A percentile compares a stretch with the other conserved stretches of the same genome.
These are phyloP conservation scores for Cairina moschata DNA, from an alignment of 2,113 vertebrate genomes.

Conservation along the genomic window DNA sequence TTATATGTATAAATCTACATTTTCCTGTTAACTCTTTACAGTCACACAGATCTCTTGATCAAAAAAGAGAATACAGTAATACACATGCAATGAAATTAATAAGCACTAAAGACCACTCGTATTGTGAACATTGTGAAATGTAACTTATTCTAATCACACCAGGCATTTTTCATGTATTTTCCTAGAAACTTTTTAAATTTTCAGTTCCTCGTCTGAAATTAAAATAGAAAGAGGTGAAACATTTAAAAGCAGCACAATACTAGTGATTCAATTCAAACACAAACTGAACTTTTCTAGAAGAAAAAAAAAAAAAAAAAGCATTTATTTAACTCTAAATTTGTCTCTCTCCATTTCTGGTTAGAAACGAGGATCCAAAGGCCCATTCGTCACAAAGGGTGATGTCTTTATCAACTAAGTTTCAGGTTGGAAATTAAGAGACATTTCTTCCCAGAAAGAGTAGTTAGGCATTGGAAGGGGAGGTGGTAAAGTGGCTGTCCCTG, in stretches of 20 bases:
- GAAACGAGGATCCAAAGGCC: background rate
- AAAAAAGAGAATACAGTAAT: background rate
- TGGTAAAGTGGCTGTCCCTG: too few relatives aligned
- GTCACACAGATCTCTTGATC: background rate
- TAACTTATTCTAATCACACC: background rate
- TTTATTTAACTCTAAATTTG: background rate
- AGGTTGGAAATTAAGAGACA: too few relatives aligned
- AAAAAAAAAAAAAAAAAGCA: background rate
- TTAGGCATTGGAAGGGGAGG: too few relatives aligned
- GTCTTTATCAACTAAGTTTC: background rate
- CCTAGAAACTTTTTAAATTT: background rate
- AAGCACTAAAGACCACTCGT: background rate
- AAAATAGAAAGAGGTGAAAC: background rate
- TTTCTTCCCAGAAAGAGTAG: too few relatives aligned
- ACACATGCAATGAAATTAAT: background rate
- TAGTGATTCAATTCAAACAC: background rate
- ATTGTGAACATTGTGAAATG: background rate
- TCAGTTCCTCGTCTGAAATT: background rate
- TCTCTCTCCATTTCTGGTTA: background rate
- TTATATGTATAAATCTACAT: background rate
- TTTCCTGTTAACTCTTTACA: slow-evolving; percentile 53
- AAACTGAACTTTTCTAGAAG: background rate
- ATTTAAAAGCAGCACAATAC: background rate
- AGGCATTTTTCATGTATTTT: background rate
- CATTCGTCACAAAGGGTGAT: background rate